phyloP scores from a whole-genome alignment of 2,113 vertebrate genomes.

The Alligator sinensis region DNA sequence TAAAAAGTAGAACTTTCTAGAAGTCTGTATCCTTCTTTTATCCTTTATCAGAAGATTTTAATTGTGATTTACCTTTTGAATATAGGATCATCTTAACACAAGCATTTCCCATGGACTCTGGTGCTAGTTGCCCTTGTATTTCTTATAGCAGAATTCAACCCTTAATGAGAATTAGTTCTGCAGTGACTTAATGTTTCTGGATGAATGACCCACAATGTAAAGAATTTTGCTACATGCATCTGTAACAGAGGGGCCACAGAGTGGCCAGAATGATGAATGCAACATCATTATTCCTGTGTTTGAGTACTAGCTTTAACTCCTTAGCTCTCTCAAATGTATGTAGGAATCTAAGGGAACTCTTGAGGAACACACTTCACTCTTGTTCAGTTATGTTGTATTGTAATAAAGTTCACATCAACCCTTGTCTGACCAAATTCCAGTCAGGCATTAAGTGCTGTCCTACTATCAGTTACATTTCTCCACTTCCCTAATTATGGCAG shows the following conservation, averaged over 20 bases:
- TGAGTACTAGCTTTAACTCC: background rate
- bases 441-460: no score
- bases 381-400: background rate
- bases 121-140: background rate
- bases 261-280: no score
- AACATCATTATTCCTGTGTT: background rate
- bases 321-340: background rate
- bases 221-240: background rate
- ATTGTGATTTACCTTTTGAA: background rate
- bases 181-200: conserved; percentile 11
- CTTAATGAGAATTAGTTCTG: background rate
- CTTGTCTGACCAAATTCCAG: no score
- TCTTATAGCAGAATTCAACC: background rate
- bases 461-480: no score
- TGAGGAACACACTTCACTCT: background rate
- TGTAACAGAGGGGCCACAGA: background rate
- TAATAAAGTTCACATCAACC: background rate
- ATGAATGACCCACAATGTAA: background rate
- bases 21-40: background rate
- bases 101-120: background rate
- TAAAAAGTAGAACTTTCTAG: background rate
- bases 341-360: background rate
- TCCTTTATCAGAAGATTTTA: background rate
- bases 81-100: background rate
- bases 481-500: no score